Conservation (phyloP, 92 coral and sea anemone genomes). For the Actinernus sp. region DNA sequence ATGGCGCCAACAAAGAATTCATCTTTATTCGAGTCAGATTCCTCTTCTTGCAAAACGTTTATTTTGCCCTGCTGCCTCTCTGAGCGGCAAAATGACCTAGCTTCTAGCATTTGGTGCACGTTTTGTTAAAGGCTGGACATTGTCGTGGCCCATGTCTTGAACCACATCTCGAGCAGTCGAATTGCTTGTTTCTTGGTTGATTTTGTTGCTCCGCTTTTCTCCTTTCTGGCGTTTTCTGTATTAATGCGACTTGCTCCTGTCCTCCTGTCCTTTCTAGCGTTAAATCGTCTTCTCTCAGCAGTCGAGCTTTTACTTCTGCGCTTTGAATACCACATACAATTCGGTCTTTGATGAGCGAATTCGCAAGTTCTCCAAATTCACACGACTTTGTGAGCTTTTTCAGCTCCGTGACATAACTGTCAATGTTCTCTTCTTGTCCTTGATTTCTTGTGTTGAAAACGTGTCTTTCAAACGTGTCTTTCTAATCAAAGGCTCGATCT, state of each 20-base stretch:
- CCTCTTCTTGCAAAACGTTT: not conserved
- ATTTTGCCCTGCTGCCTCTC: not conserved
- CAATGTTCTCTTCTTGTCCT: constrained; percentile 24
- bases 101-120: constrained; percentile 11
- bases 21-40: too few species aligned
- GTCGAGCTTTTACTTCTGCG: constrained; percentile 5
- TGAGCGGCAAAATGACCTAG: constrained; percentile 17
- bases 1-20: constrained; percentile 1
- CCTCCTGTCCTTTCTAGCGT: constrained; percentile 11
- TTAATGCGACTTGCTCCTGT: not conserved
- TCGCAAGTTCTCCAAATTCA: constrained; percentile 33
- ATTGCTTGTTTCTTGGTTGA: not conserved
- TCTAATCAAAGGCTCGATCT: constrained; percentile 26
- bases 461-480: constrained; percentile 37
- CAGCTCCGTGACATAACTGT: constrained; percentile 34
- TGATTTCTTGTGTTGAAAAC: constrained; percentile 45
- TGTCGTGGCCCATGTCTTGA: not conserved
- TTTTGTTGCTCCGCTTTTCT: not conserved
- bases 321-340: constrained; percentile 31
- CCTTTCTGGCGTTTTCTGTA: not conserved
- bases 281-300: constrained; percentile 12
- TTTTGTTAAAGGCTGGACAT: constrained; percentile 8
- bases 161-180: constrained; percentile 22
- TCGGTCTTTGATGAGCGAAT: constrained; percentile 16
- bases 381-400: constrained; percentile 11